Evolutionary conservation across 2,797 vertebrate species (phyloP).

Genomic region (Anomalospiza imberbis): DNA sequence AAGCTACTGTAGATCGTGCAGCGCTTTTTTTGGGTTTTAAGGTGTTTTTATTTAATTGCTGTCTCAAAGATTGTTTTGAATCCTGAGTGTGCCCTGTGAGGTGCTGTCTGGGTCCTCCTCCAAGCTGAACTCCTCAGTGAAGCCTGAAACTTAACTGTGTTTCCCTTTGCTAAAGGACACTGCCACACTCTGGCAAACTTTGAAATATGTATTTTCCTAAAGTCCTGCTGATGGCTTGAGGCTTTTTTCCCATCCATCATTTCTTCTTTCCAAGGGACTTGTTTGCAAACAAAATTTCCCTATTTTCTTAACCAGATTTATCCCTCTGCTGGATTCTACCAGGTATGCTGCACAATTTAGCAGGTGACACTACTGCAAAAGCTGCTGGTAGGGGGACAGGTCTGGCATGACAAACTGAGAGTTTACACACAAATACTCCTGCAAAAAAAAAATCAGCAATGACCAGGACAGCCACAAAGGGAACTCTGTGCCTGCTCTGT

Average conservation of each 20-base stretch:
- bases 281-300: neutral
- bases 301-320: neutral
- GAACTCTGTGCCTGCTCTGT: neutral
- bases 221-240: neutral
- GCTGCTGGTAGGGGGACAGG: neutral
- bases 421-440: neutral
- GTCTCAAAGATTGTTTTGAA: neutral
- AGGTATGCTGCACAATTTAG: neutral
- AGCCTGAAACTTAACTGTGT: neutral
- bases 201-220: neutral
- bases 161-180: conserved; percentile 26
- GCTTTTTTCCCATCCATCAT: neutral
- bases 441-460: neutral
- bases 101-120: neutral
- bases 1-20: neutral
- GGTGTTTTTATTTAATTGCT: neutral
- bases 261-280: neutral
- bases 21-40: accelerated
- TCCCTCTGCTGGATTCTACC: neutral
- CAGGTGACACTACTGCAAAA: neutral
- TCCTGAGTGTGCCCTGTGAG: neutral
- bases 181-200: conserved; percentile 48
- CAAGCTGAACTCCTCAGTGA: neutral
- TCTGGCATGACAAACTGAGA: neutral
- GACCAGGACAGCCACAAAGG: neutral